Base-by-base conservation (phyloP, 2,113 vertebrate genomes). In the Oostethus manadensis region DNA sequence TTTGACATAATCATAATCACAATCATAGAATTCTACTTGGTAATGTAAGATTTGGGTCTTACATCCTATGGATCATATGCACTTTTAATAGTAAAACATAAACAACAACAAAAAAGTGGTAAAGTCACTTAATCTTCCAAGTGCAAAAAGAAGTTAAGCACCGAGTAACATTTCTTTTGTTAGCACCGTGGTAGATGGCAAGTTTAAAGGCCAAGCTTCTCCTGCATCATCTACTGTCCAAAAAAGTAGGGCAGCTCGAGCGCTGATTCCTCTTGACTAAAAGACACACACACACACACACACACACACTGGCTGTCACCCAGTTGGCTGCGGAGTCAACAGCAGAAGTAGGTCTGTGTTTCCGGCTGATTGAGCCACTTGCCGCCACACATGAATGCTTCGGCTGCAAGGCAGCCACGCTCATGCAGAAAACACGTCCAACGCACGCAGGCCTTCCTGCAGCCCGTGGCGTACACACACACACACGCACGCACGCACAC, bases 311-410 rank as follows among this genome's bases (percentile, higher is more conserved):
- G 38, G 38, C 35, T 20, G 8, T 43, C 22, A 57, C 18, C 20
- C 21, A 49, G 16, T 35, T 49, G 57, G 60, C 63, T 56, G 55
- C 45, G 8, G 47, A 59, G 67, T 46, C 64, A 60, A 66, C 56
- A 57, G 65, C 53, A 77, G 66, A 85, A 77, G 56, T 84, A 78
- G 84, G 81, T 82, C 81, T 82, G 60, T 56, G 68, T 72, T 88
- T 86, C 80, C 80, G 80, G 80, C 59, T 79, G 70, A 81, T 66
- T 73, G 75, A 67, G 70, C 67, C 3, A 26, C 57, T 56, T 50
- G 20, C 66, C 69, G 49, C n/a, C 26, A 56, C 56, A 67, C 62
- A 66, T 68, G 59, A 86, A 73, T 68, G 29, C 59, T 70, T 74
- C 68, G 60, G 75, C 76, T 56, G 68, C 46, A 54, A 33, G 68